These are phyloP conservation scores for Loxodonta africana DNA, from an alignment of 2,113 vertebrate genomes.

Conservation along the genomic window DNA sequence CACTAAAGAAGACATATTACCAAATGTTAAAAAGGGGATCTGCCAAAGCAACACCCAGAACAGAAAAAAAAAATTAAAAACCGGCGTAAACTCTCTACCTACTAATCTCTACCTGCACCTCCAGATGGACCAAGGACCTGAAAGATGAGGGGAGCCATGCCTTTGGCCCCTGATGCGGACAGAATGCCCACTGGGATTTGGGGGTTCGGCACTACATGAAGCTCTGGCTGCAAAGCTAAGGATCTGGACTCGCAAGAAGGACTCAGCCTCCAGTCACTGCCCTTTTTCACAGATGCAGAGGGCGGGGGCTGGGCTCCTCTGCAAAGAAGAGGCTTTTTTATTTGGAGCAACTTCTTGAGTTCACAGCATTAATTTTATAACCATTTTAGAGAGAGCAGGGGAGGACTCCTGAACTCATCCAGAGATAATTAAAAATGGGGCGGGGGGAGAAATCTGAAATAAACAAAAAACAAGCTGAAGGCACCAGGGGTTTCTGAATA, in stretches of 20 bases:
- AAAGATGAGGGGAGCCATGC: not conserved
- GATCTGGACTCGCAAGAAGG: not conserved
- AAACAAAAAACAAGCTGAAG: conserved; percentile 73
- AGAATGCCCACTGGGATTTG: not conserved
- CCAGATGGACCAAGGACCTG: not conserved
- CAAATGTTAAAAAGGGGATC: conserved; percentile 65
- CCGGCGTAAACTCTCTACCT: conserved; percentile 56
- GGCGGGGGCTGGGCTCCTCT: not conserved
- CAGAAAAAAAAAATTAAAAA: conserved; percentile 66
- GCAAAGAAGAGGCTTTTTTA: not conserved
- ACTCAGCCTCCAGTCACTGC: not conserved
- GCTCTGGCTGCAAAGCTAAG: not conserved
- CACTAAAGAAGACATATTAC: conserved; percentile 66
- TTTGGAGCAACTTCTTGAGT: not conserved
- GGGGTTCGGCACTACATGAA: not conserved
- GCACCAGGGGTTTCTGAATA: conserved; percentile 75
- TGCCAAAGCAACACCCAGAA: conserved; percentile 70
- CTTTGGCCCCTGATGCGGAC: not conserved
- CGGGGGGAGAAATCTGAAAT: conserved; percentile 24
- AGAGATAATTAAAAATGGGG: conserved; percentile 75
- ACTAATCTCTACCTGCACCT: conserved; percentile 7
- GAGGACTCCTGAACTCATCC: conserved; percentile 65
- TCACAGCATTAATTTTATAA: conserved; percentile 54
- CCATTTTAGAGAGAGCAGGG: conserved; percentile 57
- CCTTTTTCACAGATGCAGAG: not conserved